Conservation (phyloP, 2,797 vertebrate genomes). For the Macrochelys suwanniensis region DNA sequence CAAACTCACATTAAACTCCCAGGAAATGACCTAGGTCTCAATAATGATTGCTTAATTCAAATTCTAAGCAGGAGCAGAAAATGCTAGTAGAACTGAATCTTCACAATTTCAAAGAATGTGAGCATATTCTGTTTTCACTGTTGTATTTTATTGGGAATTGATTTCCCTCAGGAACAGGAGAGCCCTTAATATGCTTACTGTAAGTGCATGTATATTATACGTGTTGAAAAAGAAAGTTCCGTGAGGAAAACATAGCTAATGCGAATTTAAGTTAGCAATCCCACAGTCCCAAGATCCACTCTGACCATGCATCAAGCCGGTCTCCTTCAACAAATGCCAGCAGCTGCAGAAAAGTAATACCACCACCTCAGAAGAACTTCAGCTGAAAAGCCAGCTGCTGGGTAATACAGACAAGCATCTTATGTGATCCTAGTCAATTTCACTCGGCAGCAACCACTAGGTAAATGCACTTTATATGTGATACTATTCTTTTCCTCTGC, state of each 20-base stretch:
- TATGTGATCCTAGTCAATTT: neutral
- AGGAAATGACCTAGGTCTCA: conserved; percentile 47
- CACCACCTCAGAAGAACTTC: neutral
- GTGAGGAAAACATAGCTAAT: neutral
- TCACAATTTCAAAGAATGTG: neutral
- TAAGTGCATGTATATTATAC: neutral
- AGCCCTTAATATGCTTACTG: neutral
- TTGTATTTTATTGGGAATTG: conserved; percentile 1
- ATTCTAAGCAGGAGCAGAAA: conserved; percentile 19
- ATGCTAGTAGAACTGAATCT: neutral
- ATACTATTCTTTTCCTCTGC: neutral
- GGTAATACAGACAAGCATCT: neutral
- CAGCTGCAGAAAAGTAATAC: neutral
- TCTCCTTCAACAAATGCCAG: neutral
- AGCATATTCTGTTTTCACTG: conserved; percentile 31
- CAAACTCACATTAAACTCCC: neutral
- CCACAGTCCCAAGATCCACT: neutral
- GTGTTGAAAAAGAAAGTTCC: neutral
- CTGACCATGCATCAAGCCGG: neutral
- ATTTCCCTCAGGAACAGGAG: neutral
- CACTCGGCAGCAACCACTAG: neutral
- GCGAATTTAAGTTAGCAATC: neutral
- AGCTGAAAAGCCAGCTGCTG: neutral
- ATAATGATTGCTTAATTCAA: conserved; percentile 36
- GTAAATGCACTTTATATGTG: neutral